A percentile compares a stretch with the other conserved stretches of the same genome.
Conservation (phyloP, 64 coral and sea anemone genomes). For the Stichodactyla mertensii region DNA sequence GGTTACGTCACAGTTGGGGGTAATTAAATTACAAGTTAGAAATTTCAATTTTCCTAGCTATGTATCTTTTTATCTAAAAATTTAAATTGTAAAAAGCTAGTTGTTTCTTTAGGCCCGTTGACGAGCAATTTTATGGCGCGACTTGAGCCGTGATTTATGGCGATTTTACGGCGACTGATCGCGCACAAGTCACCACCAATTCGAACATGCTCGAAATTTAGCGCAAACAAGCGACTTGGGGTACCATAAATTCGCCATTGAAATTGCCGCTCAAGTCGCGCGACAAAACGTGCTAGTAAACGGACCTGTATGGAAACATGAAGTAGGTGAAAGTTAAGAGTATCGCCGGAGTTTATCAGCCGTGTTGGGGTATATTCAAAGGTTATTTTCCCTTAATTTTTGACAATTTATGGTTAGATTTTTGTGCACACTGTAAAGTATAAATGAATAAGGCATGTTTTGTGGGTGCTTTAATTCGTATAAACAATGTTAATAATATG, state of each 20-base stretch:
- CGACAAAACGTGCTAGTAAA: too few species aligned
- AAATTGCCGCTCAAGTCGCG: too few species aligned
- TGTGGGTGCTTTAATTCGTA: constrained; percentile 27
- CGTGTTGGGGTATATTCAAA: background rate
- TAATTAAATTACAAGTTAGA: background rate
- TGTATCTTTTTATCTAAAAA: too few species aligned
- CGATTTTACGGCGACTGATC: too few species aligned
- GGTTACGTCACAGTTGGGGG: background rate
- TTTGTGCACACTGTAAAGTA: constrained; percentile 29
- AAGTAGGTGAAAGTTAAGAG: too few species aligned
- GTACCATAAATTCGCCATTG: too few species aligned
- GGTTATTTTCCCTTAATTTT: constrained; percentile 3
- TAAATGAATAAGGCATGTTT: constrained; percentile 22
- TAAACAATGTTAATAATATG: constrained; percentile 24
- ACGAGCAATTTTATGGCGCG: too few species aligned
- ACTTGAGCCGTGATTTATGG: too few species aligned
- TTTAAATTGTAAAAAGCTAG: background rate
- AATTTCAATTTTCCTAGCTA: background rate
- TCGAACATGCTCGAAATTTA: too few species aligned
- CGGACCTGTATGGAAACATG: too few species aligned
- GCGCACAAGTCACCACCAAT: too few species aligned
- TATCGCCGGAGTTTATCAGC: background rate
- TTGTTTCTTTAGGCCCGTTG: background rate
- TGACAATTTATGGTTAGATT: background rate
- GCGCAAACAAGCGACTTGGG: too few species aligned